phyloP scores from a whole-genome alignment of 1,140 invertebrate species.

The Drosophila ironensis region DNA sequence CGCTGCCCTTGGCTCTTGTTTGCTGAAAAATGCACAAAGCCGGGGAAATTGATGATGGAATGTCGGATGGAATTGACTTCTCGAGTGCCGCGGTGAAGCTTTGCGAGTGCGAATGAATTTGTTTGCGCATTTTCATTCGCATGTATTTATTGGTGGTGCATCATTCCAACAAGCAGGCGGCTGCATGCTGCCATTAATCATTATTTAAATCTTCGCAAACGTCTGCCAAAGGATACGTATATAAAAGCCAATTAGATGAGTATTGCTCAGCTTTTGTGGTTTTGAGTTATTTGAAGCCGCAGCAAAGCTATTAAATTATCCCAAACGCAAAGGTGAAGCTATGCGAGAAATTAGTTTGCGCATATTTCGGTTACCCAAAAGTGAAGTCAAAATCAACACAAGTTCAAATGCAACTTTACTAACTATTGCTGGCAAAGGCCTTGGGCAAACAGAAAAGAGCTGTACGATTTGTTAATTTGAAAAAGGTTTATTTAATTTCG shows the following conservation, averaged over 20 bases:
- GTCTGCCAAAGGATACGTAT: slow-evolving; percentile 28
- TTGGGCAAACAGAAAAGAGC: not conserved
- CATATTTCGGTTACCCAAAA: slow-evolving; percentile 17
- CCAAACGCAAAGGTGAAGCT: slow-evolving; percentile 12
- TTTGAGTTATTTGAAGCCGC: slow-evolving; percentile 45
- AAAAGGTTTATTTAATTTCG: not conserved
- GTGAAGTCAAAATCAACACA: slow-evolving; percentile 10
- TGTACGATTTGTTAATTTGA: not conserved
- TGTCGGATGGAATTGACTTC: slow-evolving; percentile 57
- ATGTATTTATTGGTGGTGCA: not conserved
- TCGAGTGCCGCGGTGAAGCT: slow-evolving; percentile 33
- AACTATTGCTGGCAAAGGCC: too few species aligned
- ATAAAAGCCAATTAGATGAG: slow-evolving; percentile 60
- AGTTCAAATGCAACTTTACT: not conserved
- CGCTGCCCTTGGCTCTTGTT: slow-evolving; percentile 48
- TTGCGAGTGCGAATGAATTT: slow-evolving; percentile 20
- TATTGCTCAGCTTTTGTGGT: slow-evolving; percentile 43
- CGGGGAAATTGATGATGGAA: slow-evolving; percentile 58
- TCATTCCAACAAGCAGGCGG: not conserved
- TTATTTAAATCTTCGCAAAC: slow-evolving; percentile 43
- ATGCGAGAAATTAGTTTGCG: not conserved
- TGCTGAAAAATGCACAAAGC: slow-evolving; percentile 55
- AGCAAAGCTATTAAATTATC: slow-evolving; percentile 43
- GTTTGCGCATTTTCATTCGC: not conserved
- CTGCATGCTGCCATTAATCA: slow-evolving; percentile 46